A percentile compares a stretch with the other conserved stretches of the same genome.
Evolutionary conservation across 2,797 vertebrate species (phyloP).

Genomic region (Rhynchonycteris naso): DNA sequence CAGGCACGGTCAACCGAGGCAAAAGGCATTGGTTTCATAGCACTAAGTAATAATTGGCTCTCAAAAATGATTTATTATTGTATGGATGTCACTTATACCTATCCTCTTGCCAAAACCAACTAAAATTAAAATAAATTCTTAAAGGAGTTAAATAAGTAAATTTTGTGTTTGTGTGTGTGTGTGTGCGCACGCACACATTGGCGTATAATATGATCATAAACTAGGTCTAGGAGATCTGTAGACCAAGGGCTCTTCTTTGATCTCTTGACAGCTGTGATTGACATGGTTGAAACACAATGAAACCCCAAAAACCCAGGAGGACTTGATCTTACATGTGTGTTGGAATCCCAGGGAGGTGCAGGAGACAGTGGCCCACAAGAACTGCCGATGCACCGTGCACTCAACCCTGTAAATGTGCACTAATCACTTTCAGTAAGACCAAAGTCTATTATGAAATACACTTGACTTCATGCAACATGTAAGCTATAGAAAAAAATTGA

Average conservation of each 20-base stretch:
- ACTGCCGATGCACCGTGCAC: rapidly evolving
- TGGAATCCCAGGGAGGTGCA: neutral
- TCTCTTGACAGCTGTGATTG: neutral
- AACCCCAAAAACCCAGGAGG: neutral
- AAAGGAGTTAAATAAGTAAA: neutral
- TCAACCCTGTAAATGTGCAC: neutral
- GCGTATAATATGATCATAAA: neutral
- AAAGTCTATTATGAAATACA: neutral
- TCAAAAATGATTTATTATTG: neutral
- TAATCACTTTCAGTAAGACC: neutral
- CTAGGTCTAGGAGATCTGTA: neutral
- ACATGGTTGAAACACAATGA: neutral
- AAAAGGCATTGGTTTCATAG: neutral
- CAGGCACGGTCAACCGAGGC: neutral
- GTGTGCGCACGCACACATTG: neutral
- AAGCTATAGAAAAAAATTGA: neutral
- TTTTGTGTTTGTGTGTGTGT: neutral
- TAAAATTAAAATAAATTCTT: neutral
- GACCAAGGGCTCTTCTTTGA: neutral
- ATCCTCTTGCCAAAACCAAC: constrained; percentile 7
- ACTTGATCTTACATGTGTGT: neutral
- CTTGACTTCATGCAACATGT: neutral
- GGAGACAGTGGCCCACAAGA: neutral
- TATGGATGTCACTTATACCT: neutral
- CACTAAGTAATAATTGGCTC: neutral